Base-by-base conservation (phyloP, 2,113 vertebrate species). In the Malurus alboscapulatus region DNA sequence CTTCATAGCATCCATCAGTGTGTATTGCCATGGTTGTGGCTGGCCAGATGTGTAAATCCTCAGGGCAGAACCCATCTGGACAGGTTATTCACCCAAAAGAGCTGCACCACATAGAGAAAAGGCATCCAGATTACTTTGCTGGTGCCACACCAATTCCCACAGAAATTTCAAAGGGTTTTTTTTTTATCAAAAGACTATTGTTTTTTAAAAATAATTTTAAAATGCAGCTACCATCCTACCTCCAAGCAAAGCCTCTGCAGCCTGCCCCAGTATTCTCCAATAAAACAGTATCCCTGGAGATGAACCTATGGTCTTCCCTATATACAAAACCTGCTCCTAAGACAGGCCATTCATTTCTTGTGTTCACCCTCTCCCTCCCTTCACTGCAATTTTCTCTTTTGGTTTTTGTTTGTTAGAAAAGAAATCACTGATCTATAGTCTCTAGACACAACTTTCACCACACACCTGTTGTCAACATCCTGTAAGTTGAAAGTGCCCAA, bases 51-150 rank as follows among this genome's bases (percentile, higher is more conserved):
- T 32, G 42, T 40, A 90, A 62, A 62, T 55, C 51, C 29, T 62
- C 59, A 51, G 26, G 54, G 36, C 20, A 90, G 29, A 62, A 44
- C 12, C 42, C 44, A 63, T 40, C 45, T 24, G 21, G 27, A 75
- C 57, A 53, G 18, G 47, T 48, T 17, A 19, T 12, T 26, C 38
- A 29, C 12, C 22, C 54, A 85, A 34, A 84, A 42, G 22, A 76
- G 57, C 17, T 57, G 6, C 9, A 72, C 14, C 36, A 61, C 27
- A 36, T 1, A 17, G 0, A 1, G 42, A 55, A 75, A 30, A 15
- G 38, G 8, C 16, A 88, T 51, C 22, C 45, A 63, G 26, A 59
- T 38, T 21, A 59, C 68, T 25, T 27, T 13, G 13, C 32, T 53
- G 9, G 7, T 71, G 53, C 32, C 47, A 71, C 44, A 68, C 4